Evolutionary conservation across 1,140 invertebrate species (phyloP), one percentile per base, ranked within the genome.

Genomic region (Drosophila lacteicornis): DNA sequence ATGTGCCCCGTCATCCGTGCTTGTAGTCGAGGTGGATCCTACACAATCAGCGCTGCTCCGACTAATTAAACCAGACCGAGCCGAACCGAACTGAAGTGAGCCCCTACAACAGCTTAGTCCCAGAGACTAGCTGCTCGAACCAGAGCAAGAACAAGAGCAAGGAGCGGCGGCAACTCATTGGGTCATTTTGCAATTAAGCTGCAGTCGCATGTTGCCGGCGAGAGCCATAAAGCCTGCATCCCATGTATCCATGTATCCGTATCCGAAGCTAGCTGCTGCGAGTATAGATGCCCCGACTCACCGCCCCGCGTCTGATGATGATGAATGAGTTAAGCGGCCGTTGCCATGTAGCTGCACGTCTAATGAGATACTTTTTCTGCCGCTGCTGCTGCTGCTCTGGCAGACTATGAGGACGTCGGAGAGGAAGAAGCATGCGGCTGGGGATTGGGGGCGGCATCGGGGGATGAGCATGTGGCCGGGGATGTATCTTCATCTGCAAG

Each of bases 321-420:
- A 88, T 88, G 84, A 88, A 88, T 88, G 84, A 90, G 84, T 90
- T 84, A 84, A 88, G 80, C 84, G 84, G 85, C 84, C 80, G 66
- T 84, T 90, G 84, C 85, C 74, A 82, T 85, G 78, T 85, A 75
- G 68, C 71, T 80, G 66, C 75, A 68, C 82, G 61, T 88, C 84
- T 88, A 88, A 88, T 88, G 80, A 90, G 84, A 84, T 88, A 88
- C 80, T 88, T 88, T 88, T 84, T 84, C 80, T 74, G 59, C 61
- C 75, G 47, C 58, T 45, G 12, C 55, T 5, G 43, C 36, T 12
- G 45, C 42, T 36, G 27, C 19, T 58, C 15, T 17, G 33, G 45
- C 19, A 22, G 19, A 25, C 33, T 15, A 36, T n/a, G 59, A 61
- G 58, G 8, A 49, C 9, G 50, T 13, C 12, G 17, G 13, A 2